Conservation (phyloP, 2,888 invertebrate species). For the Miltochrista miniata region DNA sequence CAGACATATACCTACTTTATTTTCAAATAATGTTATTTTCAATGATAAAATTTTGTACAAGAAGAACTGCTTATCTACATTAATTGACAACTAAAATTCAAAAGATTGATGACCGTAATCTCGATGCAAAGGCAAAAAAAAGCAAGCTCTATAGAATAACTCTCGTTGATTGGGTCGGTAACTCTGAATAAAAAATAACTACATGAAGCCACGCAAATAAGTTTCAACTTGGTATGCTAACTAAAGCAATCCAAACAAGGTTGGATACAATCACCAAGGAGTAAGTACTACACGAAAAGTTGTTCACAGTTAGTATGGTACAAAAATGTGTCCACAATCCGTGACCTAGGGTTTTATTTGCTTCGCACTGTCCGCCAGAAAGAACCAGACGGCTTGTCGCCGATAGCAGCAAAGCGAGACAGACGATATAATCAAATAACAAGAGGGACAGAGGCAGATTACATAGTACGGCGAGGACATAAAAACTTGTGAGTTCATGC, state of each 20-base stretch:
- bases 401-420: constrained; percentile 69
- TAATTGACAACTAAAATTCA: constrained; percentile 5
- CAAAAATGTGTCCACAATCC: constrained; percentile 74
- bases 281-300: constrained; percentile 44
- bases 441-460: constrained; percentile 60
- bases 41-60: too few species aligned
- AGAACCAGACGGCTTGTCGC: constrained; percentile 82
- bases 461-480: constrained; percentile 59
- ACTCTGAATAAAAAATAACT: constrained; percentile 7
- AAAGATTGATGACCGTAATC: constrained; percentile 6
- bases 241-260: constrained; percentile 45
- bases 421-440: constrained; percentile 44
- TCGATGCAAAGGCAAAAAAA: background rate
- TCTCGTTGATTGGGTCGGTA: constrained; percentile 5
- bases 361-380: constrained; percentile 65
- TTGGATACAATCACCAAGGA: constrained; percentile 40
- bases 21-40: too few species aligned
- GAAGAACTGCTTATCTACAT: too few species aligned
- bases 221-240: constrained; percentile 40
- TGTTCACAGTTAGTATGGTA: constrained; percentile 42
- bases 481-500: constrained; percentile 59
- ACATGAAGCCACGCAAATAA: constrained; percentile 12
- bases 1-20: too few species aligned
- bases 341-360: constrained; percentile 78
- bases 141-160: background rate